Conservation (phyloP, 53 echinoderm and acorn worm species). For the Patiria pectinifera region DNA sequence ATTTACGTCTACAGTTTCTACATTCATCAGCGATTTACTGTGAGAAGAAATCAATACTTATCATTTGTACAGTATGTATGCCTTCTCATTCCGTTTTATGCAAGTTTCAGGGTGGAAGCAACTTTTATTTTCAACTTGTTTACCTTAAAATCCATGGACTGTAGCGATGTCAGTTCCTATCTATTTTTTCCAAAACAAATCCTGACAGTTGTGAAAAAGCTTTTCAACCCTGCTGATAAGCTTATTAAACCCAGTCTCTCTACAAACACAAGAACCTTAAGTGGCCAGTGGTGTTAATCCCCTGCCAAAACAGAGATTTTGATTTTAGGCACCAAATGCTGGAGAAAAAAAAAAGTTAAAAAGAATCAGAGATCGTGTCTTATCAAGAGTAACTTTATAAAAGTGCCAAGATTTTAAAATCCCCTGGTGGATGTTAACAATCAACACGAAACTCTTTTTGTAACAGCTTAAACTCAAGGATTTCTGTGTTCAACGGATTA, state of each 20-base stretch:
- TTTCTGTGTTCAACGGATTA: neutral
- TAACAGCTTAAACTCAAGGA: neutral
- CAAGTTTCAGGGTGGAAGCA: no score
- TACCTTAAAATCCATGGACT: neutral
- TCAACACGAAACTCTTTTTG: neutral
- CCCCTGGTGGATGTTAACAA: neutral
- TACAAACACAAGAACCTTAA: conserved; percentile 1
- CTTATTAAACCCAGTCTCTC: conserved; percentile 1
- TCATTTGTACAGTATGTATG: no score
- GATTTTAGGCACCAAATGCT: neutral
- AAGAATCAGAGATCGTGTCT: neutral
- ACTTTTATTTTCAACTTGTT: no score
- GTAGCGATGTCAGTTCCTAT: neutral
- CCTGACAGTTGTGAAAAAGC: conserved; percentile 23
- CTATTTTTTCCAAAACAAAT: neutral
- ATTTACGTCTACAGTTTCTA: no score
- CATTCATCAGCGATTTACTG: no score
- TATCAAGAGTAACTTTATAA: neutral
- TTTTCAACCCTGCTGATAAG: neutral
- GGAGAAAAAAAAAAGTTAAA: no score
- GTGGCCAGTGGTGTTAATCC: neutral
- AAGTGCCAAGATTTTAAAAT: neutral
- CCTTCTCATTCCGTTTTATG: no score
- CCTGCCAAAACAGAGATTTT: neutral
- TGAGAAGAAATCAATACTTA: no score